Evolutionary conservation across 2,888 invertebrate genomes (phyloP), one percentile per base, ranked within the genome.

Genomic region (Monoplex corrugatus): DNA sequence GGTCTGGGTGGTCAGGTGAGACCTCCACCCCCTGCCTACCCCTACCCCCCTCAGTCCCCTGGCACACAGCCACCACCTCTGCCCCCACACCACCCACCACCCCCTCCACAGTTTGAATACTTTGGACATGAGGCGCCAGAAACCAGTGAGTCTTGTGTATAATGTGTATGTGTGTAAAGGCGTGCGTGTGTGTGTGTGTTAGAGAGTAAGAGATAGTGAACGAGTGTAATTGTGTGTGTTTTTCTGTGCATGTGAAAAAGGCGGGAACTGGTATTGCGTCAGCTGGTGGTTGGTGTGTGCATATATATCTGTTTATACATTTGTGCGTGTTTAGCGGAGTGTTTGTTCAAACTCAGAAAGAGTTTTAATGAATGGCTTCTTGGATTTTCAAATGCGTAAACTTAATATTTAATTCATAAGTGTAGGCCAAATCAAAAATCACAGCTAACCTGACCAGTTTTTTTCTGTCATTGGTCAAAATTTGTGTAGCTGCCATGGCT

Each of bases 121-220:
- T 94, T 93, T 92, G 95, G 99, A 0, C 99, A 99, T 96, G 99
- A 99, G 96, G 98, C 98, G 23, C 98, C 98, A 95, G 96, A 98
- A 84, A 98, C 98, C 96, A 95, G 97, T 97, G 94, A 93, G 90
- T 89, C 23, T 28, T 45, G n/a, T n/a, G n/a, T n/a, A n/a, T n/a
- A n/a, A 44, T 40, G 38, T 85, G 35, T 87, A 23, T 35, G 28
- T 43, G 40, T 57, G n/a, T 40, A 6, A 13, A 23, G 80, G 13
- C 0, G 23, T 72, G 72, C 19, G 35, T 72, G 72, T 32, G 72
- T 72, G 28, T 82, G 82, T 43, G 43, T 80, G 80, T 80, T n/a
- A n/a, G 80, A 3, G 43, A 16, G 43, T 10, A 28, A 84, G 50
- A 72, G n/a, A n/a, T n/a, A n/a, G 68, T 44, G 72, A 16, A 13